Base-by-base conservation (phyloP, 2,888 invertebrate genomes). In the Aleiodes alternator region DNA sequence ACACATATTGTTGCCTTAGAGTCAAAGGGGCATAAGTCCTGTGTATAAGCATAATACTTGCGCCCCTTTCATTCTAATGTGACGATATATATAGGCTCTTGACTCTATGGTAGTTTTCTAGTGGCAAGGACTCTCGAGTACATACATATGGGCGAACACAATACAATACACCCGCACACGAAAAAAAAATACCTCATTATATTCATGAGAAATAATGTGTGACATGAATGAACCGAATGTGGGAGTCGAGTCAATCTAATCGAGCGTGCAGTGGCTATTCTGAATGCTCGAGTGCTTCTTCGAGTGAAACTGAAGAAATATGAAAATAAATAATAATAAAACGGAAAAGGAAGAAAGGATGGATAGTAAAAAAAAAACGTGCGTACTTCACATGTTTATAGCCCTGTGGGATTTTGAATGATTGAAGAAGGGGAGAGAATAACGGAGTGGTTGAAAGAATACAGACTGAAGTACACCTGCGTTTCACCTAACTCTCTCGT, bases 41-140 rank as follows among this genome's bases (percentile, higher is more conserved):
- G 23, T 23, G 23, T 23, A 1, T 23, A 2, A 23, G 23, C 1
- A 23, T 23, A 23, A 2, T 23, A 23, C 23, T 23, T 23, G 2
- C 23, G 23, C 23, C 23, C 23, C 23, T 23, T 23, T 23, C 1
- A 23, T 23, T 23, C 23, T 23, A 23, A 23, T 1, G 23, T 23
- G 23, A 23, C 23, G 23, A 23, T 23, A 23, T 23, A 23, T 23
- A 23, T 70, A 23, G 23, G 1, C 23, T 66, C 73, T 59, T 73
- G 14, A 59, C 34, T 57, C 57, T 59, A 43, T 43, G 43, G 43
- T 43, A 9, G 43, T 43, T 43, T 34, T 43, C 43, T 43, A 43
- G 43, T 43, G 72, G 69, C 69, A 51, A 56, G 69, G 79, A 76
- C 70, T 74, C 75, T 75, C 70, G 77, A 74, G 56, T 77, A 57